Evolutionary conservation across 2,113 vertebrate species (phyloP).

Genomic region (Gavia stellata): DNA sequence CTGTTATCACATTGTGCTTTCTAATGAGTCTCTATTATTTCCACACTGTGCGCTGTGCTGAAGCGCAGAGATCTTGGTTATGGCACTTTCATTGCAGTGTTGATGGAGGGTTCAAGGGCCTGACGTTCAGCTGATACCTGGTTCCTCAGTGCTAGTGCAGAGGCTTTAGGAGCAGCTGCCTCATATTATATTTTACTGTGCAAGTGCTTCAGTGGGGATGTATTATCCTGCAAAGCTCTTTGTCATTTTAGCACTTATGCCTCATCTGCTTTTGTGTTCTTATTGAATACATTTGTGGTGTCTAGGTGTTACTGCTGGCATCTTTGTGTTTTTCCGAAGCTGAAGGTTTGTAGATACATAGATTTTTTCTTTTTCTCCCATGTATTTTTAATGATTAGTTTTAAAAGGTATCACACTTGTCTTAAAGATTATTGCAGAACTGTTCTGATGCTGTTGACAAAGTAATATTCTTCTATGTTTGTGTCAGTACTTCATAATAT

Average conservation of each 20-base stretch:
- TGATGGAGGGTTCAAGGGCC: background rate
- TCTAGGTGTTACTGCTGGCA: background rate
- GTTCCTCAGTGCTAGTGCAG: background rate
- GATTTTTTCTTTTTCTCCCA: background rate
- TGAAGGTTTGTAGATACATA: background rate
- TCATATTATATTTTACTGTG: background rate
- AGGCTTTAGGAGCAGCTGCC: background rate
- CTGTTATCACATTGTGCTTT: background rate
- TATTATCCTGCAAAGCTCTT: background rate
- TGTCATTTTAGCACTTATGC: background rate
- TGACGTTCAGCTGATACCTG: background rate
- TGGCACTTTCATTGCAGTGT: background rate
- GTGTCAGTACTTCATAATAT: background rate
- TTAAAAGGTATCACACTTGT: conserved; percentile 7
- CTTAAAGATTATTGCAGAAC: conserved; percentile 26
- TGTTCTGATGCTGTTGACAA: conserved; percentile 23
- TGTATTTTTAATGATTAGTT: conserved; percentile 27
- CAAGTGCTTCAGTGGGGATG: background rate
- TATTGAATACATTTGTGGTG: background rate
- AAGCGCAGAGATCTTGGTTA: background rate
- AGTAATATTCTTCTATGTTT: background rate
- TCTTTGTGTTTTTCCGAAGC: conserved; percentile 25
- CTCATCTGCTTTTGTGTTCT: background rate
- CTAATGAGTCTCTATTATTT: background rate
- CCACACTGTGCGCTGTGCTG: background rate